These are phyloP conservation scores for Lymantria monacha DNA, from an alignment of 2,888 invertebrate genomes.

Conservation along the genomic window DNA sequence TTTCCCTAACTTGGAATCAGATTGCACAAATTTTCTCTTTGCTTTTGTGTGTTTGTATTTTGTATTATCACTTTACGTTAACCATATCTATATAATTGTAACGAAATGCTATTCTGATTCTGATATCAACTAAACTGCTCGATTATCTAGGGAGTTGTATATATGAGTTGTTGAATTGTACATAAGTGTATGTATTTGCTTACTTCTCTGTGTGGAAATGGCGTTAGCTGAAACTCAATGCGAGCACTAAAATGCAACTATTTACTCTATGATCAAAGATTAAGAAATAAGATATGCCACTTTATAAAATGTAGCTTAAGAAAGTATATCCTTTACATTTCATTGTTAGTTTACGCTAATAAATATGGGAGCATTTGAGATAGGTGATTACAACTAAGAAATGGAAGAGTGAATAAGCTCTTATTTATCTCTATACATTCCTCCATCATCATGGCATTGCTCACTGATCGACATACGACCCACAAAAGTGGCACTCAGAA, in stretches of 20 bases:
- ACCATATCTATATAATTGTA: neutral
- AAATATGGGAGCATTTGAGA: too few species aligned
- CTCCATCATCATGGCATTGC: too few species aligned
- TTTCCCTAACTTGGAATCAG: neutral
- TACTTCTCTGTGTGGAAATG: constrained; percentile 47
- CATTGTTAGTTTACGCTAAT: too few species aligned
- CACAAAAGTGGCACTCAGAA: too few species aligned
- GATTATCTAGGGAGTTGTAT: constrained; percentile 30
- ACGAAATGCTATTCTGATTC: neutral
- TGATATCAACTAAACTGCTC: neutral
- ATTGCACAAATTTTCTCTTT: neutral
- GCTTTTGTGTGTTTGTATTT: neutral
- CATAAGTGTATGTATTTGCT: constrained; percentile 45
- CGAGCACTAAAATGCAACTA: constrained; percentile 41
- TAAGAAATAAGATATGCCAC: constrained; percentile 14
- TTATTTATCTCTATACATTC: too few species aligned
- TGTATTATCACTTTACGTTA: neutral
- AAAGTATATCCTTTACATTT: too few species aligned
- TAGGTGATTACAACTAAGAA: too few species aligned
- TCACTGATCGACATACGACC: too few species aligned
- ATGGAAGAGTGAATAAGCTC: too few species aligned
- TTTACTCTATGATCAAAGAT: constrained; percentile 37
- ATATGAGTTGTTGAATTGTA: neutral
- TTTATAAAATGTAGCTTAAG: too few species aligned
- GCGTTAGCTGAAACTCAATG: constrained; percentile 32